These are phyloP conservation scores for Thalpophila matura DNA, from an alignment of 2,888 invertebrate genomes.

Conservation along the genomic window DNA sequence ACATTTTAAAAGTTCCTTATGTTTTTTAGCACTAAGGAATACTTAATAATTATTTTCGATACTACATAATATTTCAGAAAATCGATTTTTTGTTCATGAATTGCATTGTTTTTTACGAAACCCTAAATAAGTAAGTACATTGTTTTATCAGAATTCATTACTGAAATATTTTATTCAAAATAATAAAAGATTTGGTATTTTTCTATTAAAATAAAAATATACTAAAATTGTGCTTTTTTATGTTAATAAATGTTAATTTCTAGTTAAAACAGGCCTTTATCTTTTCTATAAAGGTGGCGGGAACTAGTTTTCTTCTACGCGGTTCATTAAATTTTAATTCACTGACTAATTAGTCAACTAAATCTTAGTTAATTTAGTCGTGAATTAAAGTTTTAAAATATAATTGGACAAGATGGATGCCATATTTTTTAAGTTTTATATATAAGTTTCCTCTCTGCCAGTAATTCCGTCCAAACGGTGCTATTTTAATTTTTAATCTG, in stretches of 20 bases:
- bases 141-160: not conserved
- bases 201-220: constrained; percentile 23
- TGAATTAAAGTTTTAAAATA: constrained; percentile 40
- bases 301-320: constrained; percentile 65
- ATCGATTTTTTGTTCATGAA: no score
- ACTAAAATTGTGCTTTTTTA: not conserved
- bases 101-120: no score
- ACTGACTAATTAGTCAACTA: constrained; percentile 13
- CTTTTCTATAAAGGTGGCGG: constrained; percentile 77
- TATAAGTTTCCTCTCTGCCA: constrained; percentile 70
- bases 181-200: not conserved
- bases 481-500: constrained; percentile 78
- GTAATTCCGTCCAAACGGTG: constrained; percentile 85
- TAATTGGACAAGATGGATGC: constrained; percentile 77
- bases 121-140: not conserved
- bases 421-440: constrained; percentile 83
- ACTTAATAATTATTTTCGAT: no score
- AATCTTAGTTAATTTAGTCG: constrained; percentile 18
- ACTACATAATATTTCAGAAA: no score
- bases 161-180: not conserved
- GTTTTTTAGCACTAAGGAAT: not conserved
- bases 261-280: constrained; percentile 64
- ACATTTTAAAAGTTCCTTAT: constrained; percentile 3
- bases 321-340: constrained; percentile 50
- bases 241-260: constrained; percentile 21